Conservation (phyloP, 2,888 invertebrate genomes). For the Sinelater perroti region DNA sequence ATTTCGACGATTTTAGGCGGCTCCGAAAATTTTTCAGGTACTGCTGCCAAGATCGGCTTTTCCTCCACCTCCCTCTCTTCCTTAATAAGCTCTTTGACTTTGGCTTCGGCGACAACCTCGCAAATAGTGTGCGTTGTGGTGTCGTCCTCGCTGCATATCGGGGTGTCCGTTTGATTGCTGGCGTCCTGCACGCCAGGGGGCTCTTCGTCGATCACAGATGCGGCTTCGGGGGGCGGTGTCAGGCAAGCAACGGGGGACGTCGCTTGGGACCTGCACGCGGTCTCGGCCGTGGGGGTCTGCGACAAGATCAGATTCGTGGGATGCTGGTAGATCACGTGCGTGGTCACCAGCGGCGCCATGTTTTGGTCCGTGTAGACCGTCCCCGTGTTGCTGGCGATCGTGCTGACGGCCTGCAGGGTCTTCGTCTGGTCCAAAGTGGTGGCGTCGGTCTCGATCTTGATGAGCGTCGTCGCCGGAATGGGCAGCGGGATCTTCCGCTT, state of each 20-base stretch:
- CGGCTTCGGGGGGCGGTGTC: slow-evolving; percentile 68
- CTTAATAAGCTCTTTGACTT: slow-evolving; percentile 19
- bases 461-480: slow-evolving; percentile 61
- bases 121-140: slow-evolving; percentile 53
- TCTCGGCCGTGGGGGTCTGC: slow-evolving; percentile 52
- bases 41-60: slow-evolving; percentile 25
- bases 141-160: slow-evolving; percentile 74
- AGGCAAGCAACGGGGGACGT: slow-evolving; percentile 65
- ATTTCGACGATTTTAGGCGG: slow-evolving; percentile 14
- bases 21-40: slow-evolving; percentile 41
- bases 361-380: slow-evolving; percentile 62
- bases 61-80: slow-evolving; percentile 26
- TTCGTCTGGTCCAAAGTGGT: slow-evolving; percentile 58
- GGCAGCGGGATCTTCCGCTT: slow-evolving; percentile 63
- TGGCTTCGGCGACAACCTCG: slow-evolving; percentile 35
- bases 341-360: slow-evolving; percentile 64
- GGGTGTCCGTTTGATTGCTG: slow-evolving; percentile 84
- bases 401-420: slow-evolving; percentile 57
- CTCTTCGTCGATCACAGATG: slow-evolving; percentile 58
- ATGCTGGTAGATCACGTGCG: slow-evolving; percentile 66
- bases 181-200: slow-evolving; percentile 78
- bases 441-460: slow-evolving; percentile 77
- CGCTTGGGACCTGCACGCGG: slow-evolving; percentile 60
- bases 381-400: slow-evolving; percentile 55
- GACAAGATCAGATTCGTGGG: slow-evolving; percentile 58